phyloP scores from a whole-genome alignment of 2,888 invertebrate species.

The Dasysyrphus albostriatus region DNA sequence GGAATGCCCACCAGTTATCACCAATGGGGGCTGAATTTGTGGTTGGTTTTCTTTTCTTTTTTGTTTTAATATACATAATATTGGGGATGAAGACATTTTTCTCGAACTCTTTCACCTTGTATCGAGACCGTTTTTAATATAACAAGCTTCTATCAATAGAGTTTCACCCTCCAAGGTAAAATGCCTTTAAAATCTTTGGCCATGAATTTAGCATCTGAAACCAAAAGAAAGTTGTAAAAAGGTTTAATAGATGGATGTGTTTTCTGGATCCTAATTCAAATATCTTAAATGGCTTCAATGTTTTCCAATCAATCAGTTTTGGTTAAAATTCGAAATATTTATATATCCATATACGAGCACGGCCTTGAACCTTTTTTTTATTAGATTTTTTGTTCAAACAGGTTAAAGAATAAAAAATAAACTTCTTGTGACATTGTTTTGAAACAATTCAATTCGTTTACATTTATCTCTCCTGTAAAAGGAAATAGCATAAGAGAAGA shows the following conservation, averaged over 20 bases:
- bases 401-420: neutral
- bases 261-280: slow-evolving; percentile 43
- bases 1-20: slow-evolving; percentile 29
- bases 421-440: slow-evolving; percentile 10
- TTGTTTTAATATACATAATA: neutral
- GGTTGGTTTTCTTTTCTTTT: neutral
- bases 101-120: neutral
- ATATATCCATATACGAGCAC: slow-evolving; percentile 4
- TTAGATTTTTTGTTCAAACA: slow-evolving; percentile 9
- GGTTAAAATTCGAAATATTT: slow-evolving; percentile 32
- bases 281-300: slow-evolving; percentile 48
- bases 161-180: slow-evolving; percentile 18
- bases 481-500: slow-evolving; percentile 39
- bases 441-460: slow-evolving; percentile 62
- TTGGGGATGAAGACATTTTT: slow-evolving; percentile 28
- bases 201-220: slow-evolving; percentile 5
- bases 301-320: slow-evolving; percentile 66
- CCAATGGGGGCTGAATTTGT: neutral
- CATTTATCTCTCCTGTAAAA: slow-evolving; percentile 57
- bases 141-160: slow-evolving; percentile 11
- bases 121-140: neutral
- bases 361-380: slow-evolving; percentile 21
- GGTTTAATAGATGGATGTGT: neutral
- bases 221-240: slow-evolving; percentile 8
- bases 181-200: slow-evolving; percentile 2